These are phyloP conservation scores for Crioceris asparagi DNA, from an alignment of 2,888 invertebrate species.

Conservation along the genomic window DNA sequence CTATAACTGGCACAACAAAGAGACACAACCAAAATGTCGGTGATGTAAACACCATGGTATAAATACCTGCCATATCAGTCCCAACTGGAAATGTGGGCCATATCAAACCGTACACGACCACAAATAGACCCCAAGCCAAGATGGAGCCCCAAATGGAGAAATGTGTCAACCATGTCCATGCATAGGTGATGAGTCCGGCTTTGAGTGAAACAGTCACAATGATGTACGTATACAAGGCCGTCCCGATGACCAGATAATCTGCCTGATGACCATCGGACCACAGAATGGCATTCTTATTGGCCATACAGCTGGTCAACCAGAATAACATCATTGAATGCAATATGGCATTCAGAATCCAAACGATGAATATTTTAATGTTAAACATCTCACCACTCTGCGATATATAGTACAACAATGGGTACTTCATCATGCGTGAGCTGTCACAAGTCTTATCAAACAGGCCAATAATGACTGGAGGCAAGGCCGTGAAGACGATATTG, in stretches of 20 bases:
- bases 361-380: conserved; percentile 87
- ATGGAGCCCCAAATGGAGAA: conserved; percentile 95
- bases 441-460: conserved; percentile 94
- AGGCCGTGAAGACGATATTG: conserved; percentile 95
- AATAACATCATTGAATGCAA: conserved; percentile 90
- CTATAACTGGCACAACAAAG: neutral
- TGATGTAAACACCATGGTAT: neutral
- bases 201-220: conserved; percentile 95
- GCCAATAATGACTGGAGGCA: conserved; percentile 94
- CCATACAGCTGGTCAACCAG: conserved; percentile 80
- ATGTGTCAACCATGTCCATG: conserved; percentile 94
- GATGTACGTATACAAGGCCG: conserved; percentile 40
- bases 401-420: conserved; percentile 62
- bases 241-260: neutral
- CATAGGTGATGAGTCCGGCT: conserved; percentile 87
- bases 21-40: neutral
- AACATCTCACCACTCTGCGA: conserved; percentile 63
- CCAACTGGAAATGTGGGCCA: neutral
- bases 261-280: neutral
- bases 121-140: conserved; percentile 82
- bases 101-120: conserved; percentile 68
- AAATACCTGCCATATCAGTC: neutral
- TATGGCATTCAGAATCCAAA: conserved; percentile 93
- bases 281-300: neutral
- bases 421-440: conserved; percentile 67